Evolutionary conservation across 2,888 invertebrate genomes (phyloP).

Genomic region (Ornithoptera priamus): DNA sequence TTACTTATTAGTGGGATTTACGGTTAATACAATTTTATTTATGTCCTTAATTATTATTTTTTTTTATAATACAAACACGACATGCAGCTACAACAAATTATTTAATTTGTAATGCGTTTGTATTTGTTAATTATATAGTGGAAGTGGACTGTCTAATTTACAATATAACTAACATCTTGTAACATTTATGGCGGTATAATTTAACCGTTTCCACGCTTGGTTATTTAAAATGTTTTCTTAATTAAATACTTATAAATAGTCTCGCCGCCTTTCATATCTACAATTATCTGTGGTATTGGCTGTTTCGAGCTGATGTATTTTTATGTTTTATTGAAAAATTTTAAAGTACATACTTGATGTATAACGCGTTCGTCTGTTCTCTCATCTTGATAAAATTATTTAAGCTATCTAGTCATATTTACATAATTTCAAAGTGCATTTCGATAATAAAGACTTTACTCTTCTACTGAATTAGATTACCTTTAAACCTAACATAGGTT

Average conservation of each 20-base stretch:
- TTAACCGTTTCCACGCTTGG: slow-evolving; percentile 43
- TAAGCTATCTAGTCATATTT: no score
- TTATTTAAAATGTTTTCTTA: slow-evolving; percentile 7
- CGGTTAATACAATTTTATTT: slow-evolving; percentile 65
- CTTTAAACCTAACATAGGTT: no score
- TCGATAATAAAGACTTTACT: no score
- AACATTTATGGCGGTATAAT: slow-evolving; percentile 53
- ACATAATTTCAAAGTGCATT: no score
- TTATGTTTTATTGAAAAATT: no score
- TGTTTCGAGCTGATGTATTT: no score
- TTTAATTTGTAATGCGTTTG: slow-evolving; percentile 73
- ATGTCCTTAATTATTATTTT: slow-evolving; percentile 58
- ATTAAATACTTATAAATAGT: slow-evolving; percentile 11
- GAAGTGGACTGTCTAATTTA: slow-evolving; percentile 57
- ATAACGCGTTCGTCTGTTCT: no score
- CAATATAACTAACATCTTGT: slow-evolving; percentile 48
- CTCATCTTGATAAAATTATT: no score
- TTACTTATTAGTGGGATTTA: slow-evolving; percentile 72
- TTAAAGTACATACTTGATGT: no score
- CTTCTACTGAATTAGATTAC: no score
- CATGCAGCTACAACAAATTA: slow-evolving; percentile 63
- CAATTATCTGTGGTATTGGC: no score
- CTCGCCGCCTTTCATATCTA: no score
- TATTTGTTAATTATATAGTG: slow-evolving; percentile 63
- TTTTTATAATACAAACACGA: slow-evolving; percentile 72